A percentile compares a stretch with the other conserved stretches of the same genome.
phyloP scores from a whole-genome alignment of 2,113 vertebrate species.

The Cynopterus brachyotis region DNA sequence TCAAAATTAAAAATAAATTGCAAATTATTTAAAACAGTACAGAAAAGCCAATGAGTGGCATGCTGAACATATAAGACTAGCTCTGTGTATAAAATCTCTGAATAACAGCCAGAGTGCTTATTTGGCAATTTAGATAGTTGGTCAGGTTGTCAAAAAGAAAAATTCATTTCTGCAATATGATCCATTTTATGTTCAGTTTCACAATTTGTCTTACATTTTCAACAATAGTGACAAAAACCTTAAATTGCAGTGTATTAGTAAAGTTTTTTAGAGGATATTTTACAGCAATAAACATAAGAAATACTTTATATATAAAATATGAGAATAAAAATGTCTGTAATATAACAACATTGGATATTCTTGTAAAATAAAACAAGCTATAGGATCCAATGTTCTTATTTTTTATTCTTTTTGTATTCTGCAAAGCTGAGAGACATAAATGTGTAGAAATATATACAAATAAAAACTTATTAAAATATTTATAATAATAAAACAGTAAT shows the following conservation, averaged over 20 bases:
- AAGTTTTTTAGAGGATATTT: neutral
- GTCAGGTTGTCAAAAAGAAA: neutral
- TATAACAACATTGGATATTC: neutral
- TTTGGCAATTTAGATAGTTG: neutral
- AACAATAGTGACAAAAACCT: neutral
- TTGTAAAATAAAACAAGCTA: neutral
- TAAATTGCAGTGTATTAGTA: neutral
- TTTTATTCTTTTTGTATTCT: neutral
- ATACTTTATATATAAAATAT: neutral
- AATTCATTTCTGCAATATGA: neutral
- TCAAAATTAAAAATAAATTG: neutral
- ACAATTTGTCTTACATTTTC: neutral
- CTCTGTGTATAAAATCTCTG: neutral
- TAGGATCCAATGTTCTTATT: neutral
- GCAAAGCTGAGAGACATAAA: neutral
- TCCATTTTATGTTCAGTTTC: neutral
- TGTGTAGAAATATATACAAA: neutral
- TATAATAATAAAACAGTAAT: neutral
- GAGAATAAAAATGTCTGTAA: conserved; percentile 13
- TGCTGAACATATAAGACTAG: neutral
- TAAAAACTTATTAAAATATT: neutral
- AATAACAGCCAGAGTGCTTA: neutral
- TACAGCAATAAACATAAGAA: neutral
- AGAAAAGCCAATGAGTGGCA: neutral
- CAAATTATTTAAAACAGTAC: neutral